phyloP scores from a whole-genome alignment of 2,113 vertebrate species.

The Eclectus roratus region DNA sequence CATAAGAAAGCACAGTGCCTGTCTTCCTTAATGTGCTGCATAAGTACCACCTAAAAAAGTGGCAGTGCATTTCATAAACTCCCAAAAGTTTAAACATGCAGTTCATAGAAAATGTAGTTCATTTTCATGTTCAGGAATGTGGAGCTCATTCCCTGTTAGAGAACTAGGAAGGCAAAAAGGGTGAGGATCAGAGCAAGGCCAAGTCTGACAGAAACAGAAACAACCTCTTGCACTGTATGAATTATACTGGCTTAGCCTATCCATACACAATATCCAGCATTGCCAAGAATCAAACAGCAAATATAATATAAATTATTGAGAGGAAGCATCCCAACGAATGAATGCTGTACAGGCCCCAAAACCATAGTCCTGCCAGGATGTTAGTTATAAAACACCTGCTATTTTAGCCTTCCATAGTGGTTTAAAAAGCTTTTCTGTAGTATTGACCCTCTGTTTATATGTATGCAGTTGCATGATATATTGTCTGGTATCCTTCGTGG shows the following conservation, averaged over 20 bases:
- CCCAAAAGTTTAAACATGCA: not conserved
- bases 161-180: not conserved
- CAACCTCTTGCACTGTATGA: rapidly evolving
- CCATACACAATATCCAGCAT: not conserved
- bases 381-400: not conserved
- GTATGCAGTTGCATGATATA: not conserved
- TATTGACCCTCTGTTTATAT: not conserved
- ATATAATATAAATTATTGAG: not conserved
- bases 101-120: not conserved
- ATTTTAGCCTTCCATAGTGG: not conserved
- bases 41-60: not conserved
- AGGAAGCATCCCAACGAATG: not conserved
- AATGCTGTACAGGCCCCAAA: not conserved
- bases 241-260: not conserved
- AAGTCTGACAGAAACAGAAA: not conserved
- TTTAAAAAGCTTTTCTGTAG: not conserved
- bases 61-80: not conserved
- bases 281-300: not conserved
- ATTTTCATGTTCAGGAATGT: not conserved
- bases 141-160: not conserved
- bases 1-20: not conserved
- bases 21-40: not conserved
- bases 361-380: not conserved
- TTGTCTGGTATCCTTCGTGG: not conserved
- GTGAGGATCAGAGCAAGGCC: not conserved